A percentile compares a stretch with the other conserved stretches of the same genome.
phyloP scores from a whole-genome alignment of 2,888 invertebrate species.

The Epistrophella euchroma region DNA sequence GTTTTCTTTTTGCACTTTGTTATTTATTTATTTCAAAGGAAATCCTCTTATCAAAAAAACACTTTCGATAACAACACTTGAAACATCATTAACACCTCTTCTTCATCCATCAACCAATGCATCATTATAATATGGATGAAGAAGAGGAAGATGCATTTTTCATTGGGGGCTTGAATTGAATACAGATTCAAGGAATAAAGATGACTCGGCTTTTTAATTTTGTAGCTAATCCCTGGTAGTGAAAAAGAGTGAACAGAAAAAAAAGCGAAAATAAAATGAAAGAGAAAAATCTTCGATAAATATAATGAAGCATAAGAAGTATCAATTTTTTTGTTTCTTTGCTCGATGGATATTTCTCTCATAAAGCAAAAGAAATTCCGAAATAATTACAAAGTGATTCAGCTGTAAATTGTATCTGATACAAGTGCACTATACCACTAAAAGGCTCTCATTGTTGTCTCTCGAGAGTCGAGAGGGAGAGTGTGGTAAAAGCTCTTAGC shows the following conservation, averaged over 20 bases:
- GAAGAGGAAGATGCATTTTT: neutral
- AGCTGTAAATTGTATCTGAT: conserved; percentile 56
- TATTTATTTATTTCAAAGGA: conserved; percentile 33
- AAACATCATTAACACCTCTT: conserved; percentile 72
- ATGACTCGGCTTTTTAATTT: conserved; percentile 19
- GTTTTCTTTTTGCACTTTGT: neutral
- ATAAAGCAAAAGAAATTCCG: conserved; percentile 52
- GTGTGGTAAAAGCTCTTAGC: conserved; percentile 6
- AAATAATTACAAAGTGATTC: conserved; percentile 75
- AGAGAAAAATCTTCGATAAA: conserved; percentile 29
- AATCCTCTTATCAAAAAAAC: conserved; percentile 61
- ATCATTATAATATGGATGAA: conserved; percentile 22
- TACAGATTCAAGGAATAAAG: conserved; percentile 16
- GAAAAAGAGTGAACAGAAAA: neutral
- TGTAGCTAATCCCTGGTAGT: neutral
- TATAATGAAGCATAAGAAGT: conserved; percentile 6
- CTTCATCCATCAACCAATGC: conserved; percentile 42
- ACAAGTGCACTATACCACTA: conserved; percentile 10
- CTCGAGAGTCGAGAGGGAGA: neutral
- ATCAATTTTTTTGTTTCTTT: neutral
- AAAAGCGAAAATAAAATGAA: conserved; percentile 7
- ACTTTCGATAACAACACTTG: conserved; percentile 71
- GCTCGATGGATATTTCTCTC: neutral
- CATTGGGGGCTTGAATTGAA: neutral
- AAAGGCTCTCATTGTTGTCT: conserved; percentile 26